Evolutionary conservation across 92 coral and sea anemone genomes (phyloP).

Genomic region (Meandrina meandrites): DNA sequence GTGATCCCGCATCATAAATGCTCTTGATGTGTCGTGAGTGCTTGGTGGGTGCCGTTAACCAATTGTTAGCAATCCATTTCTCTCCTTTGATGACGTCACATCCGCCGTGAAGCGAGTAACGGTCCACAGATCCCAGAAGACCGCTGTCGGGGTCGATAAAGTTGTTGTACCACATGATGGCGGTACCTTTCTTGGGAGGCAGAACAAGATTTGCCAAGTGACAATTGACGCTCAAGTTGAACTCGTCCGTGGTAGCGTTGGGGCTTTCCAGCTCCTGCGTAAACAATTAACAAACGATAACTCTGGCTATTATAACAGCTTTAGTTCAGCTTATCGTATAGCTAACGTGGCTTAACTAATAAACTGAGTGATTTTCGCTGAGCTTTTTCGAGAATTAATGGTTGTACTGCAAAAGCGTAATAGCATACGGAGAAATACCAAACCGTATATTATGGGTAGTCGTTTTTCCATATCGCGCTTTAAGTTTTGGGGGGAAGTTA

Average conservation of each 20-base stretch:
- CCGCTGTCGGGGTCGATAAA: constrained; percentile 85
- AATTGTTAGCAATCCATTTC: constrained; percentile 97
- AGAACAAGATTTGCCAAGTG: constrained; percentile 76
- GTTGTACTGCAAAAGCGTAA: too few relatives aligned
- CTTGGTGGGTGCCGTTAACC: constrained; percentile 89
- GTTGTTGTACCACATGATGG: constrained; percentile 96
- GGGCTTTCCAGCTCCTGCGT: constrained; percentile 42
- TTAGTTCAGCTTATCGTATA: too few relatives aligned
- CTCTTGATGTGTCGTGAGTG: constrained; percentile 67
- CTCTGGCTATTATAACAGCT: too few relatives aligned
- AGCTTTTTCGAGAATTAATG: too few relatives aligned
- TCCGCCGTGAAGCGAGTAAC: constrained; percentile 91
- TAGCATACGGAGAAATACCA: too few relatives aligned
- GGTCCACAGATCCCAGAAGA: constrained; percentile 76
- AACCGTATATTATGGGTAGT: too few relatives aligned
- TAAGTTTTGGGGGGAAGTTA: too few relatives aligned
- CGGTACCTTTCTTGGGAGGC: constrained; percentile 87
- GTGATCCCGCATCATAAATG: constrained; percentile 56
- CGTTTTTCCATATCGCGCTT: too few relatives aligned
- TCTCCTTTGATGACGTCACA: constrained; percentile 89
- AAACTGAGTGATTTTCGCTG: too few relatives aligned
- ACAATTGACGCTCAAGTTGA: constrained; percentile 80
- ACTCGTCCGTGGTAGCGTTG: constrained; percentile 64
- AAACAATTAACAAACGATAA: too few relatives aligned
- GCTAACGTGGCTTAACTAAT: too few relatives aligned